A percentile compares a stretch with the other conserved stretches of the same genome.
phyloP scores from a whole-genome alignment of 2,113 vertebrate genomes.

The Cercocebus atys region DNA sequence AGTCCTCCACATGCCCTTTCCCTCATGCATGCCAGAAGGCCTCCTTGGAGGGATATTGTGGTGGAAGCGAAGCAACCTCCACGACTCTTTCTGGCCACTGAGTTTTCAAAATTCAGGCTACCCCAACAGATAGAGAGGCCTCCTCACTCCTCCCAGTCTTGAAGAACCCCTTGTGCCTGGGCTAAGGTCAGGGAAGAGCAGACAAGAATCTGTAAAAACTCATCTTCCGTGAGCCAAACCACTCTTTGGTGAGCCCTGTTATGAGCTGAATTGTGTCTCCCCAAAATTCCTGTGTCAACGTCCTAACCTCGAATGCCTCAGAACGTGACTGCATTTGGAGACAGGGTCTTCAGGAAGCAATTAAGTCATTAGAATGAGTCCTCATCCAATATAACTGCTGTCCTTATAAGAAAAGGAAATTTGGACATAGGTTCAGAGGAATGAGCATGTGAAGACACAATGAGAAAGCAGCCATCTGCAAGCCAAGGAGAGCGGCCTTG shows the following conservation, averaged over 20 bases:
- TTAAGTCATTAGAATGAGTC: background rate
- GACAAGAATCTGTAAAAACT: background rate
- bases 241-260: background rate
- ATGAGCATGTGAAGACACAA: background rate
- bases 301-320: background rate
- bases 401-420: background rate
- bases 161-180: background rate
- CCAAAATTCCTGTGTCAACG: background rate
- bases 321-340: background rate
- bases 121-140: background rate
- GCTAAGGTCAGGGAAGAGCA: background rate
- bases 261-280: background rate
- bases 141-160: background rate
- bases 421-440: background rate
- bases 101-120: background rate
- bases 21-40: background rate
- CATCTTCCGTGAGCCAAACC: background rate
- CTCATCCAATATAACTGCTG: background rate
- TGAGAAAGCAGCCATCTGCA: background rate
- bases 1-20: too few species aligned
- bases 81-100: background rate
- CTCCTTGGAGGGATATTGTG: too few species aligned
- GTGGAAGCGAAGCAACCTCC: background rate
- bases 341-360: background rate
- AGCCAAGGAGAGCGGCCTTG: background rate